These are phyloP conservation scores for Tachina lurida DNA, from an alignment of 2,888 invertebrate genomes.

Conservation along the genomic window DNA sequence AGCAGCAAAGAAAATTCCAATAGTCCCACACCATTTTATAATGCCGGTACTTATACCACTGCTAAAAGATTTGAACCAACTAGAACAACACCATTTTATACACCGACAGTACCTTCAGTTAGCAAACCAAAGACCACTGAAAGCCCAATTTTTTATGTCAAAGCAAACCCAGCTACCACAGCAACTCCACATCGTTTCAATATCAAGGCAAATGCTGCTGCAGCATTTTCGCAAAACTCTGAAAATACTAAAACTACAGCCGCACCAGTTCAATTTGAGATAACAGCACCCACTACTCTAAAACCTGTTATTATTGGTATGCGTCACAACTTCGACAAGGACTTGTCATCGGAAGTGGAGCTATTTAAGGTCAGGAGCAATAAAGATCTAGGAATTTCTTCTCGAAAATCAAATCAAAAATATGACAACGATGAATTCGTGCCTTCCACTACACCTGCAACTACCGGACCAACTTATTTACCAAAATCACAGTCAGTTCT, in stretches of 20 bases:
- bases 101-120: constrained; percentile 81
- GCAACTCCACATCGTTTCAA: constrained; percentile 77
- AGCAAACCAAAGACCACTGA: constrained; percentile 77
- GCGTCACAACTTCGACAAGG: constrained; percentile 75
- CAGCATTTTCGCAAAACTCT: constrained; percentile 73
- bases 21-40: constrained; percentile 76
- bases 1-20: constrained; percentile 64
- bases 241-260: constrained; percentile 73
- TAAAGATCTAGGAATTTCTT: constrained; percentile 71
- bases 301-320: constrained; percentile 77
- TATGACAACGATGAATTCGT: constrained; percentile 73
- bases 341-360: constrained; percentile 60
- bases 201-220: constrained; percentile 70
- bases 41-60: constrained; percentile 79
- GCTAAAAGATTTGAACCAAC: constrained; percentile 80
- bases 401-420: constrained; percentile 71
- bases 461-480: constrained; percentile 76
- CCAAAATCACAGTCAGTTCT: constrained; percentile 72
- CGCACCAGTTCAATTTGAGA: constrained; percentile 63
- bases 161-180: constrained; percentile 73
- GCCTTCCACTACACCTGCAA: constrained; percentile 74
- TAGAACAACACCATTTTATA: constrained; percentile 82
- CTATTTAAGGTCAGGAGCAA: constrained; percentile 66
- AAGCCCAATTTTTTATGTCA: constrained; percentile 75
- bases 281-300: constrained; percentile 74